phyloP scores from a whole-genome alignment of 2,113 vertebrate species.

The Orientallactaga bullata region DNA sequence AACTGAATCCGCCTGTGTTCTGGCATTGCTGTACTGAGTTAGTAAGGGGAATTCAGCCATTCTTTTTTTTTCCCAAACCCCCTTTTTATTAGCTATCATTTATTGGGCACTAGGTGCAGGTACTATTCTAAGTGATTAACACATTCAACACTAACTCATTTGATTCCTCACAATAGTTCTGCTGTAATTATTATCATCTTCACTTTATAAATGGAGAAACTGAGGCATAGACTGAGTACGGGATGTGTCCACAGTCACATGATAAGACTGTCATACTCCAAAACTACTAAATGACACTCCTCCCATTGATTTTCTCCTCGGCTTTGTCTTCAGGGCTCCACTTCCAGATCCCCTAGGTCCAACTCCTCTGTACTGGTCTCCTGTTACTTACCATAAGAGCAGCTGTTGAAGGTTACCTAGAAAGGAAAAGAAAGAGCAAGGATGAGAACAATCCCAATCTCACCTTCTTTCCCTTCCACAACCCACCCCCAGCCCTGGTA shows the following conservation, averaged over 20 bases:
- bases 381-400: slow-evolving; percentile 91
- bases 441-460: slow-evolving; percentile 78
- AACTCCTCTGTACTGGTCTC: not conserved
- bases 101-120: not conserved
- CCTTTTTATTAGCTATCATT: not conserved
- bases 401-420: slow-evolving; percentile 93
- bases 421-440: slow-evolving; percentile 83
- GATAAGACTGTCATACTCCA: not conserved
- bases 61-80: not conserved
- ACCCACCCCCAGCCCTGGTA: not conserved
- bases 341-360: not conserved
- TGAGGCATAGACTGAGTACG: not conserved
- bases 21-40: not conserved
- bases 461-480: not conserved
- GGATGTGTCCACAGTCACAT: not conserved
- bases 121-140: not conserved
- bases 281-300: not conserved
- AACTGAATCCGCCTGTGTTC: slow-evolving; percentile 5
- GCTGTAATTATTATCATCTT: not conserved
- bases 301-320: not conserved
- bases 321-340: not conserved
- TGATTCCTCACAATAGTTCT: not conserved
- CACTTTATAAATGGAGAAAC: not conserved
- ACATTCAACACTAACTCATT: not conserved
- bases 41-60: not conserved